phyloP scores from a whole-genome alignment of 2,113 vertebrate species.

The Fulmarus glacialis region DNA sequence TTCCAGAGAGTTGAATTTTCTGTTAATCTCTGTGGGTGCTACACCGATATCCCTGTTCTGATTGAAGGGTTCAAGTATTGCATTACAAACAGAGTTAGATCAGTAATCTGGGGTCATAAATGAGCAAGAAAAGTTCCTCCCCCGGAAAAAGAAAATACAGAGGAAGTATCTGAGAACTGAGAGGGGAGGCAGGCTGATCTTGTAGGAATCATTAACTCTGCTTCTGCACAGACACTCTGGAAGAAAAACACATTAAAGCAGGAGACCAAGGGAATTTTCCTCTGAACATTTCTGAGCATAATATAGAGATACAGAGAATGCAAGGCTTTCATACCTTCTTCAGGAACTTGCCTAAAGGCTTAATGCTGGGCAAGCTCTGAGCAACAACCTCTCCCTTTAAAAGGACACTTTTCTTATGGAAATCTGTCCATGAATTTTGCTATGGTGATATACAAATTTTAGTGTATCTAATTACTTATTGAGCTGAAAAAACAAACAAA shows the following conservation, averaged over 20 bases:
- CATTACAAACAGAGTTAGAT: not conserved
- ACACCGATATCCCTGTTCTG: not conserved
- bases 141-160: not conserved
- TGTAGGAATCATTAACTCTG: not conserved
- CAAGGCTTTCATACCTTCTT: not conserved
- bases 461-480: not conserved
- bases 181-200: not conserved
- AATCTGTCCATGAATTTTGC: not conserved
- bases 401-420: not conserved
- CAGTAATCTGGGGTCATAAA: not conserved
- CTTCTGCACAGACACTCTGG: not conserved
- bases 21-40: not conserved
- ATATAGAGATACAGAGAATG: not conserved
- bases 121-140: not conserved
- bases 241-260: not conserved
- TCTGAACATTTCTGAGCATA: not conserved
- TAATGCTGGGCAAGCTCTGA: not conserved
- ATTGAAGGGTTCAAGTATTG: not conserved
- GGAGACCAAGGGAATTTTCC: not conserved
- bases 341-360: not conserved
- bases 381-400: not conserved
- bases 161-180: not conserved
- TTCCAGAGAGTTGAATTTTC: not conserved
- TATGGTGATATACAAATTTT: not conserved
- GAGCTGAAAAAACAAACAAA: not conserved